Conservation (phyloP, 2,113 vertebrate genomes). For the Picathartes gymnocephalus region DNA sequence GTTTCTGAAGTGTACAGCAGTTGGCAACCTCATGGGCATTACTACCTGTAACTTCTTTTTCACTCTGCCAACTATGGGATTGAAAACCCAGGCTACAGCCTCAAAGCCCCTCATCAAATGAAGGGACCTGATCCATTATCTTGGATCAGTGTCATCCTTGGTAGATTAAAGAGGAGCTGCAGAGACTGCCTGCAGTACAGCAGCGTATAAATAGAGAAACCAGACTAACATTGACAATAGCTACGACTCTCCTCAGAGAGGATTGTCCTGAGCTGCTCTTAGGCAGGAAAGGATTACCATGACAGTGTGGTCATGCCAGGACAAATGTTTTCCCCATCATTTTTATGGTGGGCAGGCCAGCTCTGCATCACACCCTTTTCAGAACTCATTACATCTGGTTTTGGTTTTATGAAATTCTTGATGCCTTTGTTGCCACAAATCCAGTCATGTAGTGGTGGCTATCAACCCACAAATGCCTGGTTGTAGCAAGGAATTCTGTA, state of each 20-base stretch:
- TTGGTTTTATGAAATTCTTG: not conserved
- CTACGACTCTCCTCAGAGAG: not conserved
- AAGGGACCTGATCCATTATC: not conserved
- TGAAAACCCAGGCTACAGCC: not conserved
- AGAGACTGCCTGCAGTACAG: not conserved
- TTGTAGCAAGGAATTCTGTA: not conserved
- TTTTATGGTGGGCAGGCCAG: not conserved
- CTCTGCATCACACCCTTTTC: not conserved
- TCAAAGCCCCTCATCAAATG: not conserved
- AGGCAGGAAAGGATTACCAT: not conserved
- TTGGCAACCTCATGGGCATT: not conserved
- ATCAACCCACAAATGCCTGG: not conserved
- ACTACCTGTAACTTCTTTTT: conserved; percentile 15
- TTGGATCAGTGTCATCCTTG: not conserved
- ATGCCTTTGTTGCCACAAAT: not conserved
- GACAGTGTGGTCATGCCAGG: not conserved
- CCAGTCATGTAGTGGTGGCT: not conserved
- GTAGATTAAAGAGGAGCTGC: not conserved
- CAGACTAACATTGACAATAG: not conserved
- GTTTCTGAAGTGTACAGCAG: not conserved
- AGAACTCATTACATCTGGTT: not conserved
- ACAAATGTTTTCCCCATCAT: not conserved
- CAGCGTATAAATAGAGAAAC: not conserved
- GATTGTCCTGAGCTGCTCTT: not conserved
- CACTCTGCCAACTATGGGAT: not conserved